Evolutionary conservation across 2,113 vertebrate genomes (phyloP).

Genomic region (Ailuropoda melanoleuca): DNA sequence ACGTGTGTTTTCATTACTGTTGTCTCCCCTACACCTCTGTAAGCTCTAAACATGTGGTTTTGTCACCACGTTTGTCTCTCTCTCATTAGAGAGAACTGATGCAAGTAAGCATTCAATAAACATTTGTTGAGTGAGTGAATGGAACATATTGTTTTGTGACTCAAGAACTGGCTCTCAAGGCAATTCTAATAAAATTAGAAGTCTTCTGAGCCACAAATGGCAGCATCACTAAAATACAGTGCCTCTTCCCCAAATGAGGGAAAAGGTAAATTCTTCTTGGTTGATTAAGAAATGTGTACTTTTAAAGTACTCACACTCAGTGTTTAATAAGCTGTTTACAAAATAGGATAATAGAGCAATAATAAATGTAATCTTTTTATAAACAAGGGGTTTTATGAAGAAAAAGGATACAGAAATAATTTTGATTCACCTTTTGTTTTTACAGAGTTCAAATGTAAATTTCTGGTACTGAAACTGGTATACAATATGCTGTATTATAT

Average conservation of each 20-base stretch:
- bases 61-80: neutral
- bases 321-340: neutral
- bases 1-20: neutral
- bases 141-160: neutral
- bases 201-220: neutral
- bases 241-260: neutral
- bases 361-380: neutral
- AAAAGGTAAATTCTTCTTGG: neutral
- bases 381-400: neutral
- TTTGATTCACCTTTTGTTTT: neutral
- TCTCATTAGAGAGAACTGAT: neutral
- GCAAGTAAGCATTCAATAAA: neutral
- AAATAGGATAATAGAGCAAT: neutral
- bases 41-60: neutral
- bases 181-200: neutral
- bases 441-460: slow-evolving; percentile 6
- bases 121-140: neutral
- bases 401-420: neutral
- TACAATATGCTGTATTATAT: neutral
- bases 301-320: neutral
- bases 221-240: neutral
- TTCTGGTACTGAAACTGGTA: neutral
- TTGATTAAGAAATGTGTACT: neutral
- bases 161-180: neutral
- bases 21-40: neutral